Percentiles rank a stretch among this genome's conserved stretches.
phyloP scores from a whole-genome alignment of 2,888 invertebrate species.

The Aphelenchoides bicaudatus region DNA sequence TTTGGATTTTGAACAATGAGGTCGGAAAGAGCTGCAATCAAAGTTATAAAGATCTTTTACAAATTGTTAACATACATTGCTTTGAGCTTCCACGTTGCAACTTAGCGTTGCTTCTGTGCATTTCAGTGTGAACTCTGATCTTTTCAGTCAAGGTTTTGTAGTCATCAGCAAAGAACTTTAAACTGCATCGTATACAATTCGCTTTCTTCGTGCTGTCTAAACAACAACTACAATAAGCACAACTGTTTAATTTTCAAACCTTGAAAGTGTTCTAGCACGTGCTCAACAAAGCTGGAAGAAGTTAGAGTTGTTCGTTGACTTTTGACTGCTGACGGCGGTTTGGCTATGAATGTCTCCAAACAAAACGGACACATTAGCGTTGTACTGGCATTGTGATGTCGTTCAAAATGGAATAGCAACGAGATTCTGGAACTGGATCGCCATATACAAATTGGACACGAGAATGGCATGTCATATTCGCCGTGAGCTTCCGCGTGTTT shows the following conservation, averaged over 20 bases:
- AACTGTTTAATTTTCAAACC: conserved; percentile 15
- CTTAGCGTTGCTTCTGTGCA: too few relatives aligned
- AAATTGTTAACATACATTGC: too few relatives aligned
- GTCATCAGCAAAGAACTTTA: background rate
- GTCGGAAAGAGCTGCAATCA: too few relatives aligned
- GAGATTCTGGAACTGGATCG: conserved; percentile 13
- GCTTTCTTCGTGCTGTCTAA: background rate
- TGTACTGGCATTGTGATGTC: conserved; percentile 21
- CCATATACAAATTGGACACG: conserved; percentile 25
- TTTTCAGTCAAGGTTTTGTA: too few relatives aligned
- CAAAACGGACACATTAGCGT: conserved; percentile 27
- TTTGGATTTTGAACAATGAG: conserved; percentile 2
- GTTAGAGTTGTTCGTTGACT: conserved; percentile 4
- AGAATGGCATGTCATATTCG: conserved; percentile 20
- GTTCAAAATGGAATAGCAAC: conserved; percentile 23
- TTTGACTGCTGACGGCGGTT: conserved; percentile 18
- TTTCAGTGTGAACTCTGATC: too few relatives aligned
- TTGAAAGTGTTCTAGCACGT: conserved; percentile 21
- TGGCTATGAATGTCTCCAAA: conserved; percentile 8
- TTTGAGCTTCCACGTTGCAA: too few relatives aligned
- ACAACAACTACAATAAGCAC: background rate
- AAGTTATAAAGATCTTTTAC: too few relatives aligned
- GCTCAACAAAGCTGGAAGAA: conserved; percentile 20
- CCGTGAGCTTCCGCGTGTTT: conserved; percentile 21
- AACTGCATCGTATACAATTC: background rate